Percentiles rank a stretch among this genome's conserved stretches.
phyloP scores from a whole-genome alignment of 2,888 invertebrate species.

The Pogonocherus hispidulus region DNA sequence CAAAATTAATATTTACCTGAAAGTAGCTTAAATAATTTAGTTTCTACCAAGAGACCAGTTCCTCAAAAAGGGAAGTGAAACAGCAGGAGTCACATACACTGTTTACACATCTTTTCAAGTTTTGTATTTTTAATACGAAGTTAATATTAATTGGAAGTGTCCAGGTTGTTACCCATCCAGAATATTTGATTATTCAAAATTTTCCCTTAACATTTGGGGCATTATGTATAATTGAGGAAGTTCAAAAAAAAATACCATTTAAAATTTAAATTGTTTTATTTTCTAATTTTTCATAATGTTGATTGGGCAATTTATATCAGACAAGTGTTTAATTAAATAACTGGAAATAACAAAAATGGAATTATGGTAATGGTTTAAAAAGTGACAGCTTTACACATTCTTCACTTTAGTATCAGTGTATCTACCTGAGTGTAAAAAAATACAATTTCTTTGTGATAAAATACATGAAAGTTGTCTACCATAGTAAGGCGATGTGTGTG shows the following conservation, averaged over 20 bases:
- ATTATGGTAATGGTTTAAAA: conserved; percentile 38
- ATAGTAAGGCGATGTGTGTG: conserved; percentile 50
- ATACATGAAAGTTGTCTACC: conserved; percentile 57
- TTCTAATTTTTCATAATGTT: conserved; percentile 39
- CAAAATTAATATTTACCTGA: too few relatives aligned
- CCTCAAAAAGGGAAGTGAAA: too few relatives aligned
- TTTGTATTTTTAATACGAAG: too few relatives aligned
- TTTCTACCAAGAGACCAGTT: too few relatives aligned
- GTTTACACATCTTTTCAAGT: too few relatives aligned
- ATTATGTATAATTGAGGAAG: too few relatives aligned
- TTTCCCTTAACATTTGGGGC: too few relatives aligned
- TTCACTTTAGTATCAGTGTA: conserved; percentile 45
- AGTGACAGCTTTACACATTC: conserved; percentile 37
- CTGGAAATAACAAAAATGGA: conserved; percentile 47
- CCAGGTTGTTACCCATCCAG: too few relatives aligned
- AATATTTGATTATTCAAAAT: too few relatives aligned
- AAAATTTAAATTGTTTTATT: conserved; percentile 31
- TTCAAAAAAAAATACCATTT: neutral
- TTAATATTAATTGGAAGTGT: too few relatives aligned
- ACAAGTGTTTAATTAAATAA: conserved; percentile 23
- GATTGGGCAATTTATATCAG: conserved; percentile 34
- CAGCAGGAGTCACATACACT: too few relatives aligned
- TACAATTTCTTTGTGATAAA: conserved; percentile 61
- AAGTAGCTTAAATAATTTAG: too few relatives aligned
- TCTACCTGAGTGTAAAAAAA: conserved; percentile 65